Base-by-base conservation (phyloP, 2,113 vertebrate species). In the Holacanthus passer region DNA sequence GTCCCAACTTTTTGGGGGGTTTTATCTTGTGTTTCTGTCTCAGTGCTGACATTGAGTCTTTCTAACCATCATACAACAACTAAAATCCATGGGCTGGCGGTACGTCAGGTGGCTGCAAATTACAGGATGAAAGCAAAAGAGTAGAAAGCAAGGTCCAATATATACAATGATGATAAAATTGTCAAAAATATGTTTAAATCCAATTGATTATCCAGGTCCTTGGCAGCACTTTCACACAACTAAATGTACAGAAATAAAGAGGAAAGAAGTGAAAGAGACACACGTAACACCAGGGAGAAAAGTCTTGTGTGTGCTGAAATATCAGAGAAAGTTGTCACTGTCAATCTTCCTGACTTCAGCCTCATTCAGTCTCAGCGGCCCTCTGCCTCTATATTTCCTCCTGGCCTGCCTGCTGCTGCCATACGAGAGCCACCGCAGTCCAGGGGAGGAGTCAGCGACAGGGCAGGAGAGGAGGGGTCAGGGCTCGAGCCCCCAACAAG, bases 151-250 rank as follows among this genome's bases (percentile, higher is more conserved):
- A 32, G 27, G 17, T 60, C 63, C 13, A 37, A 69, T 77, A 83
- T 59, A 47, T 70, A 68, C 24, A 56, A 32, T 20, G 41, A 62
- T 71, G 53, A 90, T 82, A 62, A 75, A 75, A 75, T 32, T 75
- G 52, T 88, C 10, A 47, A 87, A 71, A 41, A 80, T 39, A 73
- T 22, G 41, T 48, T n/a, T 52, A 3, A 69, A 47, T 83, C 50
- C 6, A 64, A 75, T 16, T 81, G 50, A 68, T 67, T 10, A 76
- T 87, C 77, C 78, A 52, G 39, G 58, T 79, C 48, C 45, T 82
- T 48, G 4, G 39, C 86, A 74, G 68, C 59, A 81, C 65, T 84
- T 85, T 80, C 73, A 77, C 43, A 64, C 68, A 82, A n/a, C 43
- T 8, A 83, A 87, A 80, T 80, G 71, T 58, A 59, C 8, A 65